Conservation (phyloP, 2,888 invertebrate species). For the Drosophila demipolita region DNA sequence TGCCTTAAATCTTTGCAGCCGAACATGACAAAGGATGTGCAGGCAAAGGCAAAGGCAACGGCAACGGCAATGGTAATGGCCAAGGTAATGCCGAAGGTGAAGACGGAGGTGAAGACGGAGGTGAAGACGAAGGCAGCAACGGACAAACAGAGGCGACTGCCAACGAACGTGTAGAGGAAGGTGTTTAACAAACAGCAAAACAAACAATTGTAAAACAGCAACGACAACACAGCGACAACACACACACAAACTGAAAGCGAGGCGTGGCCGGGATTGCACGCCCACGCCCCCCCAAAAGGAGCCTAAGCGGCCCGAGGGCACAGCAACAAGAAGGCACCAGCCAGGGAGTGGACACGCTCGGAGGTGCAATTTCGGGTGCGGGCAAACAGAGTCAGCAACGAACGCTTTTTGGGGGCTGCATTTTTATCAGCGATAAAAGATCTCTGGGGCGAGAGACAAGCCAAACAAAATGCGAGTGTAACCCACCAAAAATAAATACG, state of each 20-base stretch:
- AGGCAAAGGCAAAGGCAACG: slow-evolving; percentile 17
- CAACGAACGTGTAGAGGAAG: slow-evolving; percentile 80
- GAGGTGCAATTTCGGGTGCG: slow-evolving; percentile 49
- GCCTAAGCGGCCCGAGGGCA: slow-evolving; percentile 20
- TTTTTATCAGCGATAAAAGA: slow-evolving; percentile 78
- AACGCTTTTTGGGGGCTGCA: slow-evolving; percentile 50
- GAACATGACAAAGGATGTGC: slow-evolving; percentile 80
- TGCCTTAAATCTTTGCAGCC: slow-evolving; percentile 70
- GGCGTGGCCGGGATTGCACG: slow-evolving; percentile 73
- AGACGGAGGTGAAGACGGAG: neutral
- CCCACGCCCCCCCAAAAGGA: slow-evolving; percentile 59
- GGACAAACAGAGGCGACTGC: slow-evolving; percentile 68
- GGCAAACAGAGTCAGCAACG: slow-evolving; percentile 34
- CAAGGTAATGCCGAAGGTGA: neutral
- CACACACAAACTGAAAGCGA: slow-evolving; percentile 42
- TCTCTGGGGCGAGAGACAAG: slow-evolving; percentile 66
- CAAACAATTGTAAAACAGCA: slow-evolving; percentile 81
- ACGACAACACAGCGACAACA: slow-evolving; percentile 57
- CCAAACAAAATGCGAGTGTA: slow-evolving; percentile 56
- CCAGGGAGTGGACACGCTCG: slow-evolving; percentile 50
- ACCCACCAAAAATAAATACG: slow-evolving; percentile 73
- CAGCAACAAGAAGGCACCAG: slow-evolving; percentile 18
- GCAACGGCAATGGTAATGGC: slow-evolving; percentile 3
- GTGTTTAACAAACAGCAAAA: slow-evolving; percentile 84
- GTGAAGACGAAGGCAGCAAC: slow-evolving; percentile 2